A percentile compares a stretch with the other conserved stretches of the same genome.
Evolutionary conservation across 2,113 vertebrate genomes (phyloP).

Genomic region (Ammospiza nelsoni): DNA sequence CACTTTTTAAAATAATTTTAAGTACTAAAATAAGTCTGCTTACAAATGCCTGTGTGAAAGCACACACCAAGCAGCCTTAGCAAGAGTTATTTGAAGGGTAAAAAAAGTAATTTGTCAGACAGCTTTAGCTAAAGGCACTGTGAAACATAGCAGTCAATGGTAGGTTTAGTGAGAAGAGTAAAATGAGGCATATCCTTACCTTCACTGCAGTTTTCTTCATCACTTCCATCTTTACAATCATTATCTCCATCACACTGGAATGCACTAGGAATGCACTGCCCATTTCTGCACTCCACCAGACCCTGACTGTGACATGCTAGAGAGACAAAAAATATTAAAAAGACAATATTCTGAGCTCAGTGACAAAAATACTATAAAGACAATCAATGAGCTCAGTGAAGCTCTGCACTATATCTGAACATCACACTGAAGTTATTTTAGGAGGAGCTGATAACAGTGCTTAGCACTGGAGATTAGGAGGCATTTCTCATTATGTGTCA

Average conservation of each 20-base stretch:
- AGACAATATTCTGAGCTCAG: background rate
- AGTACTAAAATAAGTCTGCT: background rate
- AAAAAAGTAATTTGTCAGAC: background rate
- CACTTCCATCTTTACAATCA: conserved; percentile 94
- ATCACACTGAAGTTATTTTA: background rate
- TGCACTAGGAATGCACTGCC: conserved; percentile 88
- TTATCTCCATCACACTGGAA: conserved; percentile 93
- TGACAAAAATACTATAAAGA: background rate
- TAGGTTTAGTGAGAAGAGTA: background rate
- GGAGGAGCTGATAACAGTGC: background rate
- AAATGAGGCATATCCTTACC: conserved; percentile 48
- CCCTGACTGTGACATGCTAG: conserved; percentile 91
- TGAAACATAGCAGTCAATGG: background rate
- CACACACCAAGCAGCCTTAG: background rate
- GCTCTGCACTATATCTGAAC: background rate
- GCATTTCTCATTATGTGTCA: background rate
- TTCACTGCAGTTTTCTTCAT: conserved; percentile 86
- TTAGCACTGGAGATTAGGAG: background rate
- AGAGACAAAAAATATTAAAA: background rate
- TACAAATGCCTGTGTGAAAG: background rate
- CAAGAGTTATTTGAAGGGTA: background rate
- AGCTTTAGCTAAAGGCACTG: background rate
- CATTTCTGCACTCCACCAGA: conserved; percentile 86
- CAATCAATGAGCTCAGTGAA: background rate
- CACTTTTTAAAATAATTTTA: background rate